A percentile compares a stretch with the other conserved stretches of the same genome.
phyloP scores from a whole-genome alignment of 2,797 vertebrate species.

The Periparus ater region DNA sequence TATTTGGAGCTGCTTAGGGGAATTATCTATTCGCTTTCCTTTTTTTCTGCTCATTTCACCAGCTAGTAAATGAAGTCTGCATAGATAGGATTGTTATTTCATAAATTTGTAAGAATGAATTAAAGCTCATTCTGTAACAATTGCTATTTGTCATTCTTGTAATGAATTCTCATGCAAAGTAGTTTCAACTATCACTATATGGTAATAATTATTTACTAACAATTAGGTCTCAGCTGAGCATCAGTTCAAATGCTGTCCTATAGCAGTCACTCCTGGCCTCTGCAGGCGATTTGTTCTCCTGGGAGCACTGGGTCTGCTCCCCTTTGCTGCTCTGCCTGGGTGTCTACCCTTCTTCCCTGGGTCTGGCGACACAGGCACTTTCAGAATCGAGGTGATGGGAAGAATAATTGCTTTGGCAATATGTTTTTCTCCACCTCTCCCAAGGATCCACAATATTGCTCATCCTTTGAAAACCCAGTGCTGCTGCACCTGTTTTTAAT shows the following conservation, averaged over 20 bases:
- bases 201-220: conserved; percentile 43
- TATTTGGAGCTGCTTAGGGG: neutral
- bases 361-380: neutral
- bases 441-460: neutral
- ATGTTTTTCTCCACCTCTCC: neutral
- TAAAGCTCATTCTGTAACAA: conserved; percentile 32
- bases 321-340: neutral
- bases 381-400: neutral
- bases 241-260: neutral
- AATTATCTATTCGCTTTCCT: conserved; percentile 31
- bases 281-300: neutral
- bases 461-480: neutral
- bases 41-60: conserved; percentile 43
- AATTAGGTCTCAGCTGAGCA: neutral
- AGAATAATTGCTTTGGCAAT: neutral
- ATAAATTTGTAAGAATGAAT: conserved; percentile 30
- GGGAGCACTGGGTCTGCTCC: neutral
- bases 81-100: conserved; percentile 49
- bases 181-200: conserved; percentile 6
- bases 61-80: conserved; percentile 42
- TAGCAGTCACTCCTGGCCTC: neutral
- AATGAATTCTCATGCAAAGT: conserved; percentile 46
- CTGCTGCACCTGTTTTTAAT: neutral
- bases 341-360: neutral
- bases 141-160: conserved; percentile 17